Evolutionary conservation across 2,888 invertebrate species (phyloP), one percentile per base, ranked within the genome.

Genomic region (Dynastes hyllus): DNA sequence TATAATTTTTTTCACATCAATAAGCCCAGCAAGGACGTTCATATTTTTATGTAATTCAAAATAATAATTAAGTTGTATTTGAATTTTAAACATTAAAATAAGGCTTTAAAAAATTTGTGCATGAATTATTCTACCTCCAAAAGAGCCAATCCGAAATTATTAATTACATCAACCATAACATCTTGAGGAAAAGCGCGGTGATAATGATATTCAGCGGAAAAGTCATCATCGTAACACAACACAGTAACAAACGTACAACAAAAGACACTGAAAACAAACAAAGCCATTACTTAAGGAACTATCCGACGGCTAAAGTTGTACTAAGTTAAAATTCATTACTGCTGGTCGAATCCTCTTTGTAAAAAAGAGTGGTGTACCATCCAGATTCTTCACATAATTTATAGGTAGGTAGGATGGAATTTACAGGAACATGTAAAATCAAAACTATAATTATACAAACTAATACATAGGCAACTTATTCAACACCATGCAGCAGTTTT

Each of bases 131-230:
- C 51, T 69, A 92, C 91, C 84, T 92, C 91, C 70, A 96, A 90
- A 83, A 95, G 91, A 87, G 92, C 92, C 81, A 94, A 89, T 76
- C 94, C 93, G 82, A 95, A 91, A 86, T 93, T 93, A 87, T 96
- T 96, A 63, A 95, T 93, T 55, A 94, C 92, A 86, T 96, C 95
- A 78, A 95, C 94, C 94, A 96, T 95, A 79, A 93, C 91, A 82
- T 95, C 93, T 81, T 93, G 90, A 2, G 95, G 95, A 0, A 91
- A 90, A 66, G 90, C 82, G 75, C 81, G 80, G 50, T 80, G 79
- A 65, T 81, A 81, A 63, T 76, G 78, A 65, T 81, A 79, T 29
- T 78, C 80, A 51, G 78, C 76, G 11, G 75, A 76, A 51, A 77
- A 75, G 11, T 80, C 69, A 40, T 79, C 79, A 29, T 55, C 32